Conservation (phyloP, 1,140 invertebrate species). For the Drosophila lowei region DNA sequence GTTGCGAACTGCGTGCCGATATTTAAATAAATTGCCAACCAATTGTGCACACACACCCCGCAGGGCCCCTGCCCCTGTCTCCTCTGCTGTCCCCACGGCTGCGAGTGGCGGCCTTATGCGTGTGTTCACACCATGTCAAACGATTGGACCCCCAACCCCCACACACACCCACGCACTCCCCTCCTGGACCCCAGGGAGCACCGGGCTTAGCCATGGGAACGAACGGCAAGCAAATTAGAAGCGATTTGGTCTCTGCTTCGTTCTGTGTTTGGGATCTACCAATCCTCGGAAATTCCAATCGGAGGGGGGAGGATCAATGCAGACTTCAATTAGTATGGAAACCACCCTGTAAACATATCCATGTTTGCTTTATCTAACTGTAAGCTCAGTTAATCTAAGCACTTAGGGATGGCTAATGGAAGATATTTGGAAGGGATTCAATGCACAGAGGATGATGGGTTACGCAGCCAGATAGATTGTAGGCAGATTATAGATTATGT, state of each 20-base stretch:
- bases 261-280: slow-evolving; percentile 24
- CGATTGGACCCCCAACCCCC: slow-evolving; percentile 45
- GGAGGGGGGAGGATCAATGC: slow-evolving; percentile 27
- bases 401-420: too few species aligned
- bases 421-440: too few species aligned
- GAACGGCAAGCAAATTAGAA: slow-evolving; percentile 55
- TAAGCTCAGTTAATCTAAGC: too few species aligned
- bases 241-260: slow-evolving; percentile 47
- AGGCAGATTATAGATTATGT: too few species aligned
- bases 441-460: too few species aligned
- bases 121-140: slow-evolving; percentile 80
- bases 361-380: background rate
- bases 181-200: slow-evolving; percentile 2
- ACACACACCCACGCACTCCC: background rate
- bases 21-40: slow-evolving; percentile 81
- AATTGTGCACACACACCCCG: slow-evolving; percentile 61
- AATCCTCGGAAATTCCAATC: slow-evolving; percentile 15
- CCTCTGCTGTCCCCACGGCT: background rate
- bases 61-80: background rate
- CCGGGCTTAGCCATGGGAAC: slow-evolving; percentile 7
- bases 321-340: slow-evolving; percentile 2
- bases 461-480: too few species aligned
- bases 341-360: background rate
- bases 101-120: slow-evolving; percentile 61
- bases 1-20: slow-evolving; percentile 77